These are phyloP conservation scores for Schizothorax lantsangensis DNA, from an alignment of 2,797 vertebrate genomes.

Conservation along the genomic window DNA sequence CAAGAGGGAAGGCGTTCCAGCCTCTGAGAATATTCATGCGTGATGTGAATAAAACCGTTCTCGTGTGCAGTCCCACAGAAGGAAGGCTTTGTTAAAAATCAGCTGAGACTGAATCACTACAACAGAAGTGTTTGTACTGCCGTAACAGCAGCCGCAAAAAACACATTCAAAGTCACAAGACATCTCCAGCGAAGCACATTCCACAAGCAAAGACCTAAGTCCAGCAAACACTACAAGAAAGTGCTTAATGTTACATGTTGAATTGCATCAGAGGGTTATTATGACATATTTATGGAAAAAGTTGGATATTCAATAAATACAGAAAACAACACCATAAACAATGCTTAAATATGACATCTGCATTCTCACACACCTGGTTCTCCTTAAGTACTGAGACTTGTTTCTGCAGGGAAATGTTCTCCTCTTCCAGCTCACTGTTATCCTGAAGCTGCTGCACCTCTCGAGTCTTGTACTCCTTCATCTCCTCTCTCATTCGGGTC, in stretches of 20 bases:
- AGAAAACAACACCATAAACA: background rate
- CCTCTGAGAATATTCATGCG: background rate
- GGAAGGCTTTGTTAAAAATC: slow-evolving; percentile 54
- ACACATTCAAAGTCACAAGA: slow-evolving; percentile 48
- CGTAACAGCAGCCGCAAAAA: slow-evolving; percentile 19
- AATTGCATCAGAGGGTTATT: background rate
- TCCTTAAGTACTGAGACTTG: slow-evolving; percentile 86
- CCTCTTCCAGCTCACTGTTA: slow-evolving; percentile 85
- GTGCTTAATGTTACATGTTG: slow-evolving; percentile 2
- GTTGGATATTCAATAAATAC: background rate
- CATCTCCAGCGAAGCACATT: slow-evolving; percentile 31
- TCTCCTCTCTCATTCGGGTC: slow-evolving; percentile 78
- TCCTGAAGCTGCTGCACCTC: slow-evolving; percentile 85
- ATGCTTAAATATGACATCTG: background rate
- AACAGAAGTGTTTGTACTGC: slow-evolving; percentile 57
- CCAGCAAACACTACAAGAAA: slow-evolving; percentile 26
- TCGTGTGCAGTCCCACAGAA: slow-evolving; percentile 35
- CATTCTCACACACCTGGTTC: slow-evolving; percentile 78
- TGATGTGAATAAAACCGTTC: slow-evolving; percentile 34
- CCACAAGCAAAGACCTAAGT: slow-evolving; percentile 45
- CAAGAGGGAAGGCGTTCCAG: background rate
- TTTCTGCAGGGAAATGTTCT: slow-evolving; percentile 87
- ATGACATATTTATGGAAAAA: background rate
- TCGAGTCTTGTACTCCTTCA: slow-evolving; percentile 84
- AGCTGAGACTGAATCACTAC: slow-evolving; percentile 40